phyloP scores from a whole-genome alignment of 2,113 vertebrate genomes.

The Zingel zingel region DNA sequence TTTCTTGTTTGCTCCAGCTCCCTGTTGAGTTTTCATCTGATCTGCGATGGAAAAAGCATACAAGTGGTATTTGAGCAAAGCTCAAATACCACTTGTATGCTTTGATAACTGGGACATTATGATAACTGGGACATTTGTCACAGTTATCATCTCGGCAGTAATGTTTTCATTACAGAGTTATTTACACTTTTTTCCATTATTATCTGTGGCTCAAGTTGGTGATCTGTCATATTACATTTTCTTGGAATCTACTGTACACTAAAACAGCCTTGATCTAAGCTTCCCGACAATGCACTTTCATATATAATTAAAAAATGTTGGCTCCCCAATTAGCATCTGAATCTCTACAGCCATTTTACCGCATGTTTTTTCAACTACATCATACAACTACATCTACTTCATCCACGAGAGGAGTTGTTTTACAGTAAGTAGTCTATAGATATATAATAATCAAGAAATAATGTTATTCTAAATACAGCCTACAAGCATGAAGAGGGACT shows the following conservation, averaged over 20 bases:
- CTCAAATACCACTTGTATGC: too few species aligned
- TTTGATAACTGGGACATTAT: too few species aligned
- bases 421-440: not conserved
- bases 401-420: not conserved
- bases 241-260: not conserved
- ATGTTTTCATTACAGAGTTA: constrained; percentile 5
- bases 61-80: not conserved
- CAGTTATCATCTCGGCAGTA: not conserved
- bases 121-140: constrained; percentile 8
- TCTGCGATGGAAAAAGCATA: constrained; percentile 16
- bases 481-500: constrained; percentile 28
- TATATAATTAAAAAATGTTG: not conserved
- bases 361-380: not conserved
- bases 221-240: not conserved
- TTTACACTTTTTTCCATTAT: not conserved
- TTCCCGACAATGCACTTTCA: not conserved
- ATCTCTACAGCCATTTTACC: not conserved
- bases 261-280: not conserved
- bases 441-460: constrained; percentile 11
- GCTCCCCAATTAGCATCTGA: not conserved
- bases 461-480: constrained; percentile 18
- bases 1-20: constrained; percentile 26
- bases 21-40: constrained; percentile 14
- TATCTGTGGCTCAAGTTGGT: not conserved
- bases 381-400: not conserved